Percentiles rank a stretch among this genome's conserved stretches.
These are phyloP conservation scores for Tipula helvola DNA, from an alignment of 2,888 invertebrate species.

Conservation along the genomic window DNA sequence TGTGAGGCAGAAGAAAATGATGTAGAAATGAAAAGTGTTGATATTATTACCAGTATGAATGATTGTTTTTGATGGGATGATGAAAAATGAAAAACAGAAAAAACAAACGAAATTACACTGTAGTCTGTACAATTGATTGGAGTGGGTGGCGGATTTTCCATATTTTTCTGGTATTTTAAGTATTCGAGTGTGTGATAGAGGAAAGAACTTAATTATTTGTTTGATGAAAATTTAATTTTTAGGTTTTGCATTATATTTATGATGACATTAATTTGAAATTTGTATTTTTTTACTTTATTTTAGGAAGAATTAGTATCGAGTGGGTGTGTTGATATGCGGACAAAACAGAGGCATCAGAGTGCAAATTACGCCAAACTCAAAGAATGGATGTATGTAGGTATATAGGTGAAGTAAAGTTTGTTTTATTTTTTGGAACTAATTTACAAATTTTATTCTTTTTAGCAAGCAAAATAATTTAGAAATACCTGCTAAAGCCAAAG, in stretches of 20 bases:
- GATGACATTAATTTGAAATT: neutral
- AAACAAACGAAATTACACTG: neutral
- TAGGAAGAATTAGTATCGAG: too few relatives aligned
- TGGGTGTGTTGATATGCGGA: too few relatives aligned
- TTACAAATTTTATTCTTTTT: too few relatives aligned
- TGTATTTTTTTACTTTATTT: neutral
- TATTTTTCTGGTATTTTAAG: neutral
- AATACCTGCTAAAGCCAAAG: too few relatives aligned
- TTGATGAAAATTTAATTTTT: neutral
- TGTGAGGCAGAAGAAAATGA: neutral
- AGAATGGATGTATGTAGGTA: too few relatives aligned
- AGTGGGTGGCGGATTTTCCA: neutral
- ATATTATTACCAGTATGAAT: neutral
- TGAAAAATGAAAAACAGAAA: neutral
- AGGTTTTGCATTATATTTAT: neutral
- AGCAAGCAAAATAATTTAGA: too few relatives aligned
- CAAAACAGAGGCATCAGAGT: too few relatives aligned
- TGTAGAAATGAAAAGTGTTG: neutral
- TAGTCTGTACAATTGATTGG: neutral
- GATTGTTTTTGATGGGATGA: neutral
- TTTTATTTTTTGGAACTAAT: too few relatives aligned
- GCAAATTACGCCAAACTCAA: too few relatives aligned
- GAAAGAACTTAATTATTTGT: neutral
- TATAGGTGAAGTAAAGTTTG: too few relatives aligned
- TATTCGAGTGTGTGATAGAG: neutral